Base-by-base conservation (phyloP, 2,113 vertebrate genomes). In the Zeus faber region DNA sequence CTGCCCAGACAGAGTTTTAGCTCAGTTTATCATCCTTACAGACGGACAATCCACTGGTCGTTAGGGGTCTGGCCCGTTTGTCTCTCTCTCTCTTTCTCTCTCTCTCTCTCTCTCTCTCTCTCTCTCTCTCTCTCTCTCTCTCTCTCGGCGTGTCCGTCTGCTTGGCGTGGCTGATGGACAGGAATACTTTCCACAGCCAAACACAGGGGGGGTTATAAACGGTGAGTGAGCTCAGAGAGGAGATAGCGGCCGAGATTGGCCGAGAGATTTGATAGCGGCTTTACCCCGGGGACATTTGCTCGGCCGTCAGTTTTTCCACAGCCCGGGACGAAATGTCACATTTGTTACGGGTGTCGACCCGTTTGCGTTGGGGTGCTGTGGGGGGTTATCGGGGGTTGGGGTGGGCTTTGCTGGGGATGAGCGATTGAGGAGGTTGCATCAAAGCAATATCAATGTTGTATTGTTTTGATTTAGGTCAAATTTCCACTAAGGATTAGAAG, bases 101-200 rank as follows among this genome's bases (percentile, higher is more conserved):
- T 64, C 60, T 70, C 9, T 71, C 61, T 56, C 18, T 46, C 44
- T 5, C 48, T 31, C 58, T 31, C n/a, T 40, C 41, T 60, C 59
- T 65, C 48, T 41, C 49, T 67, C 18, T 46, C 44, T 5, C 48
- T 31, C 58, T 31, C n/a, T 40, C 41, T 60, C 59, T 65, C 48
- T 41, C 49, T 67, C 60, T 73, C 8, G 69, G 58, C 57, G 14
- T 58, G 54, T 58, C 41, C 27, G 54, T 46, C 55, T 56, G 55
- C 14, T 55, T 70, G 73, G 52, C 68, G 52, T n/a, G 53, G 60
- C 46, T 31, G 47, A 29, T 43, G 43, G 39, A 20, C 49, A 55
- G 57, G 43, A 67, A 79, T 83, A 65, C 52, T 76, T 83, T 79
- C 76, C 77, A 76, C 61, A 45, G 62, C 73, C 60, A 58, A 54